Evolutionary conservation across 2,113 vertebrate genomes (phyloP).

Genomic region (Apteryx owenii): DNA sequence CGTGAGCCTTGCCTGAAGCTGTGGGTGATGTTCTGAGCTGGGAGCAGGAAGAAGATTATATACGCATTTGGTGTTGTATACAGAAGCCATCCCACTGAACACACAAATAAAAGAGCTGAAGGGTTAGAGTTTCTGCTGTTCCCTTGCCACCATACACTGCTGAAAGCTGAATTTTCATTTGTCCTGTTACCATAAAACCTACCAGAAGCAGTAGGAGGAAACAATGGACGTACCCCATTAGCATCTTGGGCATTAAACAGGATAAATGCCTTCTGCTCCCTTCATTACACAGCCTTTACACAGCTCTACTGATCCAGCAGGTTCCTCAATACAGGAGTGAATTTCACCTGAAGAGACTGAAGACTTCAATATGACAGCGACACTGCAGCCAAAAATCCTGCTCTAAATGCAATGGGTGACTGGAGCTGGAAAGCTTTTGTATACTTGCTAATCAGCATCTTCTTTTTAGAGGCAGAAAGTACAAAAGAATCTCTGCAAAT

Average conservation of each 20-base stretch:
- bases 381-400: neutral
- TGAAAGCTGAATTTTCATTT: neutral
- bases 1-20: neutral
- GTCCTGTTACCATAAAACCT: neutral
- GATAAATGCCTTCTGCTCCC: neutral
- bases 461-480: slow-evolving; percentile 51
- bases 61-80: neutral
- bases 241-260: neutral
- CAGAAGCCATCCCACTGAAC: neutral
- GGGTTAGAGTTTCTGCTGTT: neutral
- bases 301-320: neutral
- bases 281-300: neutral
- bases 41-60: neutral
- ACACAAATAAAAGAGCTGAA: neutral
- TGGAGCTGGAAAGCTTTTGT: slow-evolving; percentile 54
- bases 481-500: slow-evolving; percentile 67
- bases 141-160: neutral
- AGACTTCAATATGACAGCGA: neutral
- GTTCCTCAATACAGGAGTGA: neutral
- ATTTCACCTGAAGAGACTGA: slow-evolving; percentile 14
- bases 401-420: slow-evolving; percentile 10
- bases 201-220: neutral
- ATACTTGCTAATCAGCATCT: slow-evolving; percentile 55
- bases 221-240: neutral
- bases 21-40: neutral